Percentiles rank a stretch among this genome's conserved stretches.
phyloP scores from a whole-genome alignment of 2,888 invertebrate species.

The Cerastis leucographa region DNA sequence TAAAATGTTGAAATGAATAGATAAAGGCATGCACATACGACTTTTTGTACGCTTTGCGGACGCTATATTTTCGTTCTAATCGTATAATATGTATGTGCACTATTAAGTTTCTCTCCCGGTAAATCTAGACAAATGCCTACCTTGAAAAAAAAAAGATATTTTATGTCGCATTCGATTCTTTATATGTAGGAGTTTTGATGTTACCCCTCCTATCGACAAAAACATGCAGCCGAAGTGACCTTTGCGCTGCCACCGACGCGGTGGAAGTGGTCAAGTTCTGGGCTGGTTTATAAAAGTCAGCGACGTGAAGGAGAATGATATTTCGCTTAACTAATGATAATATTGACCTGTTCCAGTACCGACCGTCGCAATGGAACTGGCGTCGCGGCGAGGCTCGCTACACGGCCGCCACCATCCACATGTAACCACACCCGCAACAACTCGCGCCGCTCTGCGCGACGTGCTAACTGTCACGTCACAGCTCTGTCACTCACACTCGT shows the following conservation, averaged over 20 bases:
- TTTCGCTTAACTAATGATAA: not conserved
- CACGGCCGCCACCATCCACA: constrained; percentile 98
- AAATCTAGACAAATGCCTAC: not conserved
- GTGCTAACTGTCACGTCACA: constrained; percentile 30
- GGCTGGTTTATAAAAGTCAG: too few species aligned
- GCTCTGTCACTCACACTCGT: constrained; percentile 12
- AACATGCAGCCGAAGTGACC: too few species aligned
- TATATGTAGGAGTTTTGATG: not conserved
- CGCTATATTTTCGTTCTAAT: not conserved
- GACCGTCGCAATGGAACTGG: constrained; percentile 98
- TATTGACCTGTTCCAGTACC: constrained; percentile 92
- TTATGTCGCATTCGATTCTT: too few species aligned
- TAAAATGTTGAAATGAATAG: not conserved
- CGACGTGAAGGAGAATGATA: not conserved
- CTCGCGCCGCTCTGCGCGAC: constrained; percentile 37
- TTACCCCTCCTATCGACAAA: too few species aligned
- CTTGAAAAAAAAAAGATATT: not conserved
- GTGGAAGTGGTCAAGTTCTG: too few species aligned
- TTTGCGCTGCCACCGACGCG: too few species aligned
- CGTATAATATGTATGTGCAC: not conserved
- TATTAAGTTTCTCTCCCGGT: not conserved
- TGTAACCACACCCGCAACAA: constrained; percentile 89
- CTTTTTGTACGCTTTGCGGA: not conserved
- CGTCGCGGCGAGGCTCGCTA: constrained; percentile 97
- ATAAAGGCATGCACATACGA: not conserved